Percentiles rank a stretch among this genome's conserved stretches.
Conservation (phyloP, 2,113 vertebrate species). For the Chauna torquata region DNA sequence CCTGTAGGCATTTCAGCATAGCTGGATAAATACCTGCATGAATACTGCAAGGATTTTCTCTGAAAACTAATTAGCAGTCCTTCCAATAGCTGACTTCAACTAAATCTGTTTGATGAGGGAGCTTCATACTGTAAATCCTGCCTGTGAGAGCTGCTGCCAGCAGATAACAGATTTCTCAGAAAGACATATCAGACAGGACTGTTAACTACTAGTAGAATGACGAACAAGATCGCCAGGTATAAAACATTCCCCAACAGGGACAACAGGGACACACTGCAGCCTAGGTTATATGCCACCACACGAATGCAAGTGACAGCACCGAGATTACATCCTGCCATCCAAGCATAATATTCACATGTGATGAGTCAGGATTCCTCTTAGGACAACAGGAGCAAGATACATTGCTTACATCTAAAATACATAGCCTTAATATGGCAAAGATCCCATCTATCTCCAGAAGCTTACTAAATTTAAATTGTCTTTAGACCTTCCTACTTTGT, state of each 20-base stretch:
- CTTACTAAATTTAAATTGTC: not conserved
- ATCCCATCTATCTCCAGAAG: not conserved
- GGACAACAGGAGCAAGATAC: not conserved
- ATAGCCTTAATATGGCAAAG: not conserved
- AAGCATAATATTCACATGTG: not conserved
- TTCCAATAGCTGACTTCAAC: conserved; percentile 52
- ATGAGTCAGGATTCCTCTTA: not conserved
- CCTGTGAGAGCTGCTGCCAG: conserved; percentile 25
- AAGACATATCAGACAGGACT: not conserved
- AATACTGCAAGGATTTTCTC: conserved; percentile 61
- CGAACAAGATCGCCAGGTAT: not conserved
- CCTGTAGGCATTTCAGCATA: conserved; percentile 64
- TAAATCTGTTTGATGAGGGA: conserved; percentile 50
- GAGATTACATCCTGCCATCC: not conserved
- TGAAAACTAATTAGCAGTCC: conserved; percentile 70
- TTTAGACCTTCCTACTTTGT: not conserved
- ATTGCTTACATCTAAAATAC: not conserved
- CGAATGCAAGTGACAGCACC: not conserved
- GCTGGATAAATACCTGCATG: conserved; percentile 72
- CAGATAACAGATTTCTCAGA: conserved; percentile 16
- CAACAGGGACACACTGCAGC: not conserved
- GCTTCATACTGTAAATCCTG: conserved; percentile 42
- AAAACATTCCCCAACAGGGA: not conserved
- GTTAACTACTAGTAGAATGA: not conserved
- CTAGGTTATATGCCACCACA: not conserved